Base-by-base conservation (phyloP, 2,113 vertebrate genomes). In the Micronisus gabar region DNA sequence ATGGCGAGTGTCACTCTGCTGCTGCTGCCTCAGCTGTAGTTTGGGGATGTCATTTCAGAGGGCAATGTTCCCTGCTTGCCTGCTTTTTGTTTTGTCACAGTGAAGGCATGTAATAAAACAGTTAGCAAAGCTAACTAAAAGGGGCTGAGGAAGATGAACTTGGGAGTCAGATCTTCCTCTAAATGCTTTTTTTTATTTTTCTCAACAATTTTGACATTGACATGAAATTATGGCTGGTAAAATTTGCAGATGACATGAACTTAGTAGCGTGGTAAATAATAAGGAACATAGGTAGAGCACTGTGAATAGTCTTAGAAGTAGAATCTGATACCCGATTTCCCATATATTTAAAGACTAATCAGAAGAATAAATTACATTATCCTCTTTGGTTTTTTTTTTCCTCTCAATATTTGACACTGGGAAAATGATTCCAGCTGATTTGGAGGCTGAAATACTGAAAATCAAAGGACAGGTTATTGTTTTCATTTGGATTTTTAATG, bases 351-450 rank as follows among this genome's bases (percentile, higher is more conserved):
- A 82, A 83, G 23, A 40, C 6, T 34, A 78, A 26, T 34, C 40
- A 25, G 36, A 67, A 45, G 14, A 92, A 50, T 40, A 76, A 65
- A 41, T 26, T 0, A 36, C 7, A 36, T 45, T 53, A 36, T 85
- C 50, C 2, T 80, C 29, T 41, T 40, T 26, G 6, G 12, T 3
- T 0, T 41, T 29, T 7, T 7, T 73, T 79, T 67, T 27, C 5
- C 11, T 74, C 6, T 52, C 56, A 36, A 17, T 56, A 74, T 67
- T 94, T 90, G 78, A 96, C 74, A 53, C 9, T 98, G 95, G 55
- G 95, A 99, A 98, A 96, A 98, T 98, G 76, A 98, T 98, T 91
- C 91, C 96, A 74, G 89, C 87, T 79, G 98, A 98, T 89, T 96
- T 98, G 18, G 95, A 98, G 90, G 76, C 91, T 86, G 96, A 96